A percentile compares a stretch with the other conserved stretches of the same genome.
phyloP scores from a whole-genome alignment of 2,797 vertebrate genomes.

The Pseudochirops corinnae region DNA sequence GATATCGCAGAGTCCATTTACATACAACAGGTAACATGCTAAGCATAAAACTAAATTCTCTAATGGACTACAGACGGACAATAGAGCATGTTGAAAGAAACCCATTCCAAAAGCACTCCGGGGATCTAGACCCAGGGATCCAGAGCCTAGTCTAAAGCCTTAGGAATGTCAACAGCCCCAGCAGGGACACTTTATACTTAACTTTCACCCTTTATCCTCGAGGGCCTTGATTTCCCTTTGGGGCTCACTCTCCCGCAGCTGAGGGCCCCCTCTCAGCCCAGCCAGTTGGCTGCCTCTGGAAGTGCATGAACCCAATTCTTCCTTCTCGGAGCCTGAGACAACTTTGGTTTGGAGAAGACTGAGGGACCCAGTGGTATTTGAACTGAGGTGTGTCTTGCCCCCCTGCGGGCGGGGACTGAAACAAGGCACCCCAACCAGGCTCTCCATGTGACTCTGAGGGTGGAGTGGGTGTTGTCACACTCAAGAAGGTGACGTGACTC shows the following conservation, averaged over 20 bases:
- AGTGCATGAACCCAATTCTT: not conserved
- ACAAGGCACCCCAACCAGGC: not conserved
- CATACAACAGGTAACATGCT: not conserved
- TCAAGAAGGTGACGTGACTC: not conserved
- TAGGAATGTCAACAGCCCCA: not conserved
- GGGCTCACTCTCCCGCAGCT: not conserved
- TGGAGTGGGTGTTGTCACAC: slow-evolving; percentile 3
- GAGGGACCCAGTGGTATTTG: not conserved
- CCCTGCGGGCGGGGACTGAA: not conserved
- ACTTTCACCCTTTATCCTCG: not conserved
- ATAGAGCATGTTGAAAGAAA: not conserved
- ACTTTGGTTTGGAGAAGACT: not conserved
- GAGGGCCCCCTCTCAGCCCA: not conserved
- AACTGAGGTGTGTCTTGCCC: not conserved
- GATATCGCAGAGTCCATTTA: not conserved
- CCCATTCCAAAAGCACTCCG: not conserved
- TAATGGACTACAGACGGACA: not conserved
- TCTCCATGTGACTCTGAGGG: not conserved
- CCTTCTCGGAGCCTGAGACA: not conserved
- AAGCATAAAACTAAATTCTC: not conserved
- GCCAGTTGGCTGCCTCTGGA: not conserved
- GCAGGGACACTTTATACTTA: not conserved
- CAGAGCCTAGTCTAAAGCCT: not conserved
- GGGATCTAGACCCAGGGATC: not conserved
- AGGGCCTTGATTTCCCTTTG: not conserved